phyloP scores from a whole-genome alignment of 2,113 vertebrate species.

The Argyrosomus japonicus region DNA sequence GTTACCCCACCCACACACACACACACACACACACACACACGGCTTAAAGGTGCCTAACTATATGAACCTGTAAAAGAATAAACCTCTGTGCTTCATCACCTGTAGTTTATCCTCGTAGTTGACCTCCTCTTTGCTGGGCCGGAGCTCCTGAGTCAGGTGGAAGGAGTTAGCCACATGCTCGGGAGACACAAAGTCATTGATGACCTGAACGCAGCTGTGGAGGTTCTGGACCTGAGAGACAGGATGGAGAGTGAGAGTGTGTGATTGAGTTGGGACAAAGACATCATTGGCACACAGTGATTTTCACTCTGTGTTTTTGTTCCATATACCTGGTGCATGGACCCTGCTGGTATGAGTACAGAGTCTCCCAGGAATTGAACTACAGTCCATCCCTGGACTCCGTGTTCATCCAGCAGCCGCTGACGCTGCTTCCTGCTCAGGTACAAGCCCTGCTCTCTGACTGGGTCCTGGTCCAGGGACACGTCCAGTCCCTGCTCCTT shows the following conservation, averaged over 20 bases:
- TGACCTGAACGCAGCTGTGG: constrained; percentile 99
- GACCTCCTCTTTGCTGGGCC: constrained; percentile 94
- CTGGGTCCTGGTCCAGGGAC: constrained; percentile 91
- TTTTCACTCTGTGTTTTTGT: no score
- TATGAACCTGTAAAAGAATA: no score
- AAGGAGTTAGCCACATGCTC: constrained; percentile 96
- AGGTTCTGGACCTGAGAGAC: constrained; percentile 94
- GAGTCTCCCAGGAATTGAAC: constrained; percentile 98
- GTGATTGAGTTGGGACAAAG: no score
- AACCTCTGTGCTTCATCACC: constrained; percentile 80
- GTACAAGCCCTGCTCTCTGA: constrained; percentile 95
- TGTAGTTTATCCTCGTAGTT: constrained; percentile 99
- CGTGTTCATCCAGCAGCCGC: constrained; percentile 91
- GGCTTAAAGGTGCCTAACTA: no score
- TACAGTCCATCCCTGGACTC: constrained; percentile 92
- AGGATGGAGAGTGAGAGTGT: not conserved
- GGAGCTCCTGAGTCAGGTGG: constrained; percentile 96
- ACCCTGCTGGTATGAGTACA: constrained; percentile 93
- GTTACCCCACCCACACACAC: no score
- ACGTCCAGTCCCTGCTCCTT: constrained; percentile 94
- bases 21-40: no score
- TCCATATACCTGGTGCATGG: constrained; percentile 92
- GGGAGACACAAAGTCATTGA: constrained; percentile 98
- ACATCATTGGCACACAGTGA: no score
- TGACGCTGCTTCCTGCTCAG: constrained; percentile 94